phyloP scores from a whole-genome alignment of 2,888 invertebrate genomes.

The Cepaea hortensis region DNA sequence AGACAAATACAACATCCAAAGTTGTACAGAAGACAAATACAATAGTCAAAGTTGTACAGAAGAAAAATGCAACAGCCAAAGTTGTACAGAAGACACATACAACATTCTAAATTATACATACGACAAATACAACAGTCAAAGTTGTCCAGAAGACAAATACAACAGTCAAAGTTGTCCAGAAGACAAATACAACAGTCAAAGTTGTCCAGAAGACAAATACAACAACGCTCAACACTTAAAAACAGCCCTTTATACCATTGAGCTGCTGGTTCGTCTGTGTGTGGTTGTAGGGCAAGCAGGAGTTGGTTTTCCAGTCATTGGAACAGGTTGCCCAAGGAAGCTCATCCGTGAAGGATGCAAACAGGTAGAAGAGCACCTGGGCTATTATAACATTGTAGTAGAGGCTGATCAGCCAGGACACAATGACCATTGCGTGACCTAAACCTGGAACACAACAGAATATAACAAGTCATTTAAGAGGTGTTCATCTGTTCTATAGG shows the following conservation, averaged over 20 bases:
- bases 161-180: too few relatives aligned
- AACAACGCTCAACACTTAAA: neutral
- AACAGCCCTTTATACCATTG: neutral
- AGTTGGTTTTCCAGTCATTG: constrained; percentile 73
- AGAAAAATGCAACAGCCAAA: too few relatives aligned
- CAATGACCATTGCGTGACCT: constrained; percentile 74
- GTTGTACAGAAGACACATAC: too few relatives aligned
- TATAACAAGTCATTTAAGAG: neutral
- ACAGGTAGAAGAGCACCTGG: constrained; percentile 74
- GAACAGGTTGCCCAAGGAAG: constrained; percentile 75
- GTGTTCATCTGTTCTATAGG: too few relatives aligned
- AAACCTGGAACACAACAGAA: constrained; percentile 64
- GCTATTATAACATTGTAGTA: constrained; percentile 77
- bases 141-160: too few relatives aligned
- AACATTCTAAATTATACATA: too few relatives aligned
- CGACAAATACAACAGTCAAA: too few relatives aligned
- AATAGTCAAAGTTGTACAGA: too few relatives aligned
- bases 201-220: neutral
- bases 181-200: too few relatives aligned
- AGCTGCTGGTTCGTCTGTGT: neutral
- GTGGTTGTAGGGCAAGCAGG: constrained; percentile 70
- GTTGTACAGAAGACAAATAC: too few relatives aligned
- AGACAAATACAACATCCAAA: too few relatives aligned
- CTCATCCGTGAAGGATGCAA: constrained; percentile 70
- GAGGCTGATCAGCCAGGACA: constrained; percentile 71